Percentiles rank a stretch among this genome's conserved stretches.
Evolutionary conservation across 92 coral and sea anemone genomes (phyloP).

Genomic region (Blastomussa wellsi): DNA sequence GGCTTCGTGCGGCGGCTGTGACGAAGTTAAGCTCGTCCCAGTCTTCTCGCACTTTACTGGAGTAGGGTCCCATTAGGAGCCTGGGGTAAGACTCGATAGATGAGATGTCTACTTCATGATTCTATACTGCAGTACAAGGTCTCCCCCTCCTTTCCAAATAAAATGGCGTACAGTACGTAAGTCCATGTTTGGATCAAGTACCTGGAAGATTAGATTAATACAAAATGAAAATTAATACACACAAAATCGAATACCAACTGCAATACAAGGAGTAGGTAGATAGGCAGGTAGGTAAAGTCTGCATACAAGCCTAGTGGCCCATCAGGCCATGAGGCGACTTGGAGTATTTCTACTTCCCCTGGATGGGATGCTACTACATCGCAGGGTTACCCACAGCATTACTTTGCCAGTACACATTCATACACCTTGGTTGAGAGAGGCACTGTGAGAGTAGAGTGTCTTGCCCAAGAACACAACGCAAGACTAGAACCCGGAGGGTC

Average conservation of each 20-base stretch:
- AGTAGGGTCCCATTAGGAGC: background rate
- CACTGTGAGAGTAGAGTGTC: too few species aligned
- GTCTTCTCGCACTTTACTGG: background rate
- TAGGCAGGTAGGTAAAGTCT: background rate
- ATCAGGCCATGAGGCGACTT: too few species aligned
- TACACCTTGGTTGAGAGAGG: too few species aligned
- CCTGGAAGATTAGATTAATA: slow-evolving; percentile 39
- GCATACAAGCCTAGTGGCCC: too few species aligned
- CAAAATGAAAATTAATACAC: background rate
- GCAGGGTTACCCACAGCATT: too few species aligned
- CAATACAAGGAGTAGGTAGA: background rate
- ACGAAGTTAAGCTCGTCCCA: background rate
- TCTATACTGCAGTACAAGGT: slow-evolving; percentile 85
- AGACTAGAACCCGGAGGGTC: too few species aligned
- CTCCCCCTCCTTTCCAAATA: slow-evolving; percentile 96
- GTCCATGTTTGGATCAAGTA: slow-evolving; percentile 89
- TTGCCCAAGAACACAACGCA: too few species aligned
- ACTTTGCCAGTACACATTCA: too few species aligned
- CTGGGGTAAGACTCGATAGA: background rate
- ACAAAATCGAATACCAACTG: background rate
- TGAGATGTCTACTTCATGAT: slow-evolving; percentile 49
- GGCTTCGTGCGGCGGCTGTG: background rate
- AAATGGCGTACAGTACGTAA: slow-evolving; percentile 90
- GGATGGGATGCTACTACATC: too few species aligned
- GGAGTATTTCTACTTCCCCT: too few species aligned